Evolutionary conservation across 2,113 vertebrate genomes (phyloP), one percentile per base, ranked within the genome.

Genomic region (Cranoglanis bouderius): DNA sequence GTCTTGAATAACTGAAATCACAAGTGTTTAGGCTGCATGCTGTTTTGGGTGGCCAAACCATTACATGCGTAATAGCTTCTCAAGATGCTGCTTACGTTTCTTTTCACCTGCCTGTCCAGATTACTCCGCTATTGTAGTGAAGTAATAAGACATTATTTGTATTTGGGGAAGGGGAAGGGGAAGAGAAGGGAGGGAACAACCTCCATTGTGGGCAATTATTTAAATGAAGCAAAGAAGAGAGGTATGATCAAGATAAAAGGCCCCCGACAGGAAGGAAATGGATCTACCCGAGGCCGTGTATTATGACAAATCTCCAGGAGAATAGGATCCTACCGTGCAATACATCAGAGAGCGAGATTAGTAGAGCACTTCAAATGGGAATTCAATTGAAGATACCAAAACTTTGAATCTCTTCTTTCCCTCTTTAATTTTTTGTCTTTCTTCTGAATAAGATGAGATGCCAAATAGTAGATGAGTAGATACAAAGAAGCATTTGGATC

Each of bases 221-320:
- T 81, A 91, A 93, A 93, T 91, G 84, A 86, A 88, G 85, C 70
- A 88, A 75, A 84, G 70, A 84, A 81, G 46, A 63, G 86, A 65
- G 84, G 70, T 88, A 88, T 87, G 88, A 90, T 91, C 88, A 90
- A 92, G 92, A 91, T 89, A 93, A 92, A 91, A 88, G 87, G 80
- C 83, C 77, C 55, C 85, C 49, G 90, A 90, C 90, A 92, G 90
- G 87, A 86, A 85, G 80, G 91, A 91, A 92, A 92, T 92, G 82
- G 87, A 89, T 92, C 92, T 88, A 75, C 85, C 88, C 51, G 77
- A 82, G 82, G 75, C 86, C 61, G 46, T 83, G 85, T 92, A 93
- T 92, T 93, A 90, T 93, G 92, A 92, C 89, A 92, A 92, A 93
- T 92, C 88, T 91, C 81, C 90, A 75, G 86, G 84, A 88, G 88